A percentile compares a stretch with the other conserved stretches of the same genome.
These are phyloP conservation scores for Agonopterix subpropinquella DNA, from an alignment of 2,888 invertebrate species.

Conservation along the genomic window DNA sequence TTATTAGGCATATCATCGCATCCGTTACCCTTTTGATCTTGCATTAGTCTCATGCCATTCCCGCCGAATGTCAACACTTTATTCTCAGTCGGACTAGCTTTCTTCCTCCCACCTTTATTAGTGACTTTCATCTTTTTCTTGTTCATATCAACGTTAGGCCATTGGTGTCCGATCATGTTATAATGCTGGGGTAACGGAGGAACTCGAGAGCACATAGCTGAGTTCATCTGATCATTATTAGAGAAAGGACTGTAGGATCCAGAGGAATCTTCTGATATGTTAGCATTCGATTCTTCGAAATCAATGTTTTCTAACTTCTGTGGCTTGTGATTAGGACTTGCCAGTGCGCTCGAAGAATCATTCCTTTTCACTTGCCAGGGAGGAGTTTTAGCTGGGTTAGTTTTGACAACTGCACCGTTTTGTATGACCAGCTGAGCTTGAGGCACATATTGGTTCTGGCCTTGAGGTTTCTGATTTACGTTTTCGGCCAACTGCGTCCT, in stretches of 20 bases:
- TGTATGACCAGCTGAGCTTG: constrained; percentile 65
- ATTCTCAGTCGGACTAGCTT: constrained; percentile 42
- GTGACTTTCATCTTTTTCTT: constrained; percentile 77
- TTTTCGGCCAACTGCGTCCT: constrained; percentile 53
- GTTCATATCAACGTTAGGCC: constrained; percentile 49
- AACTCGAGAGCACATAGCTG: constrained; percentile 79
- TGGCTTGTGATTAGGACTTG: constrained; percentile 50
- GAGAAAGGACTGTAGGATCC: constrained; percentile 45
- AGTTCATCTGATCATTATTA: constrained; percentile 40
- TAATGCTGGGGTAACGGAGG: constrained; percentile 83
- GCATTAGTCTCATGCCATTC: constrained; percentile 49
- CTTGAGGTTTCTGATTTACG: constrained; percentile 40
- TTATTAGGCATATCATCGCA: constrained; percentile 67
- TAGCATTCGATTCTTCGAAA: constrained; percentile 51
- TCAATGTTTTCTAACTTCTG: constrained; percentile 52
- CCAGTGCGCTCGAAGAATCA: constrained; percentile 38
- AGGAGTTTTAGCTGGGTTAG: constrained; percentile 73
- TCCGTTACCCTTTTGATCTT: constrained; percentile 56
- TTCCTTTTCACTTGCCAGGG: constrained; percentile 75
- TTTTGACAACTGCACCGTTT: constrained; percentile 67
- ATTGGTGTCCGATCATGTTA: constrained; percentile 63
- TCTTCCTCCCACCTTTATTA: constrained; percentile 71
- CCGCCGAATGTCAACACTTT: constrained; percentile 42
- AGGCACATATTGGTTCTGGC: constrained; percentile 47
- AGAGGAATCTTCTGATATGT: constrained; percentile 52